Evolutionary conservation across 2,888 invertebrate genomes (phyloP), one percentile per base, ranked within the genome.

Genomic region (Eremobia ochroleuca): DNA sequence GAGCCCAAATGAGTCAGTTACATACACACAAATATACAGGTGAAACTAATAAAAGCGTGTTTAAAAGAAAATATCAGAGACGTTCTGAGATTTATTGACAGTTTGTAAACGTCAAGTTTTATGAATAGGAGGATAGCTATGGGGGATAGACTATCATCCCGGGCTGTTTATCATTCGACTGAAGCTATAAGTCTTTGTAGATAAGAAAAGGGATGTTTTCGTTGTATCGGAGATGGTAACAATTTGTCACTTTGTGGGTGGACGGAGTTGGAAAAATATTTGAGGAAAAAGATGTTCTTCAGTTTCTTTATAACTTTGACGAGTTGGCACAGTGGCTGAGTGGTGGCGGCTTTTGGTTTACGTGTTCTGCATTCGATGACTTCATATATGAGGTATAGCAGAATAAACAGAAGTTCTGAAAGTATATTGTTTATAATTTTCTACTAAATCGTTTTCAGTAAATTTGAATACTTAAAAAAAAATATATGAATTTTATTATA

Each of bases 191-290:
- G 66, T 81, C 67, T 55, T 25, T 62, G 40, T 70, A 76, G 59
- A 80, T 80, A 83, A 85, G 46, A 76, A 71, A 76, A 76, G 62
- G 62, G 76, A 71, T 70, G 83, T 81, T 71, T 67, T 68, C 31
- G 43, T 58, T 49, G n/a, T 58, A 76, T 75, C 68, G 61, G 65
- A 55, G 80, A 76, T 80, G 43, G 34, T 34, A 55, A 61, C 73
- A 46, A 73, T 70, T 76, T 73, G 46, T 76, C 46, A 65, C 15
- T 40, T 52, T 21, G n/a, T 31, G 43, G 25, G 15, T 49, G 49
- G n/a, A 31, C 31, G 31, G 6, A 43, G 40, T 58, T 11, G 34
- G 65, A 11, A 40, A 43, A 69, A 61, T 61, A 34, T 34, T 40
- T 49, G 6, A 49, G 8, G 1, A n/a, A 55, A 61, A 58, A 81